Base-by-base conservation (phyloP, 2,888 invertebrate species). In the Pseudanteris insignis region DNA sequence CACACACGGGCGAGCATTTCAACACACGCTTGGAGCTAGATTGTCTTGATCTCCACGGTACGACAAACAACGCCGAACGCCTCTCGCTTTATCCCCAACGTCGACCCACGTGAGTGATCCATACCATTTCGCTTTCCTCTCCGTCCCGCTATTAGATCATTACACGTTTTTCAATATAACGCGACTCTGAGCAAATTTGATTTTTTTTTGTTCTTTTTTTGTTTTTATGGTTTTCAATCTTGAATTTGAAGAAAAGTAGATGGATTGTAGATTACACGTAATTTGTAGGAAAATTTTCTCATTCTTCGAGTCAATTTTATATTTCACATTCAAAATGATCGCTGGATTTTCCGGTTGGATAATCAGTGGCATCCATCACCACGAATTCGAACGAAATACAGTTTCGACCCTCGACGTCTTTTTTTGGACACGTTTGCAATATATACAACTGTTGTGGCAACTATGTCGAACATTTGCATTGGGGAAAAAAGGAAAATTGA, bases 11-110 rank as follows among this genome's bases (percentile, higher is more conserved):
- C 36, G 48, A n/a, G 30, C 25, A 30, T 38, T 41, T 26, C 11
- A 64, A 21, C 66, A 69, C 67, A 66, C 66, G 70, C 26, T n/a
- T 8, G 26, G 66, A 69, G 61, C 70, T 68, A 66, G 68, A 67
- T 71, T 70, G 76, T 78, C 78, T 78, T 77, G 78, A 78, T 78
- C 77, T 73, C 66, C 57, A 71, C 75, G 74, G 75, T 77, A 77
- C 75, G 73, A 74, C 77, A 75, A 78, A 77, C 76, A 76, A 73
- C 73, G 74, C 74, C 76, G 73, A 71, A 71, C 71, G 67, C 71
- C 70, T 65, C 70, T 68, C 65, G 43, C 69, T 67, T 61, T 62
- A n/a, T 57, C 63, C 37, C 63, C 57, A 37, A 58, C 60, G 50
- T 60, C 47, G 36, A 30, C 41, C 33, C 43, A n/a, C 43, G 24